phyloP scores from a whole-genome alignment of 2,797 vertebrate species.

The Todus mexicanus region DNA sequence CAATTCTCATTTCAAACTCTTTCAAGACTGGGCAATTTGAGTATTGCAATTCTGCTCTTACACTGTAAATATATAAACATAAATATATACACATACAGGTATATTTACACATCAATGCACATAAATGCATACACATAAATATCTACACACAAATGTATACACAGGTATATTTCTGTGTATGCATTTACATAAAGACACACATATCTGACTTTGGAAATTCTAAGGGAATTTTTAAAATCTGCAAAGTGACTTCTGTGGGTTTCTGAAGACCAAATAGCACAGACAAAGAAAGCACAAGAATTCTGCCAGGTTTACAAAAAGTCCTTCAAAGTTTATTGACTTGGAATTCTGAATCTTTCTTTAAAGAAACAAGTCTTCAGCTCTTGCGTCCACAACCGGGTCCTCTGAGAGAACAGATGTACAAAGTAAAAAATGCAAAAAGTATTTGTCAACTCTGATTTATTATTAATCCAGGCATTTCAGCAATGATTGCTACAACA shows the following conservation, averaged over 20 bases:
- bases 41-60: background rate
- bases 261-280: background rate
- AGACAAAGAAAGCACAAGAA: background rate
- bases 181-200: background rate
- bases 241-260: background rate
- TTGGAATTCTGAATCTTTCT: background rate
- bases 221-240: background rate
- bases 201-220: background rate
- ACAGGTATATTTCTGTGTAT: background rate
- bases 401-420: background rate
- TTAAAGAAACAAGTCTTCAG: background rate
- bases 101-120: no score
- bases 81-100: background rate
- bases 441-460: background rate
- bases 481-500: background rate
- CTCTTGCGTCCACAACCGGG: accelerated
- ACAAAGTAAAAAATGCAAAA: background rate
- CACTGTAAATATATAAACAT: background rate
- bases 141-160: background rate
- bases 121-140: no score
- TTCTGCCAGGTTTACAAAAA: background rate
- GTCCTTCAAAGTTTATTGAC: background rate
- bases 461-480: background rate
- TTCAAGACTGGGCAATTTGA: background rate
- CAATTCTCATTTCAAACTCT: background rate